phyloP scores from a whole-genome alignment of 53 echinoderm and acorn worm species.

The Holothuria scabra region DNA sequence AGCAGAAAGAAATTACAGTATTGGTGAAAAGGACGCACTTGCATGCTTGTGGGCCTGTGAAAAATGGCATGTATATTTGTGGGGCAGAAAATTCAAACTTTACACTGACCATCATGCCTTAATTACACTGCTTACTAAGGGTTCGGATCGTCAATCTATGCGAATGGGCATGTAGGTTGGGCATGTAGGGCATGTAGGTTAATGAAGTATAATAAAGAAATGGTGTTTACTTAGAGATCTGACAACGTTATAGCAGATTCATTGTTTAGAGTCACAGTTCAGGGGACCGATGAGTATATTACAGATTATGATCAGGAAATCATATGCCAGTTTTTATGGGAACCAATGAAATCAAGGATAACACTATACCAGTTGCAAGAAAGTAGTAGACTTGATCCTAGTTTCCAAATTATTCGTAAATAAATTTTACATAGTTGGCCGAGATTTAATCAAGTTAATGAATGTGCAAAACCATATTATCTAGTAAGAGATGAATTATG shows the following conservation, averaged over 20 bases:
- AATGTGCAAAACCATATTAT: slow-evolving; percentile 30
- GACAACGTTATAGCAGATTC: slow-evolving; percentile 48
- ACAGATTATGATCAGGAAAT: too few species aligned
- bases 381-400: too few species aligned
- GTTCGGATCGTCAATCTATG: too few species aligned
- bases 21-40: slow-evolving; percentile 6
- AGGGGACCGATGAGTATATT: too few species aligned
- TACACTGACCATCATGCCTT: slow-evolving; percentile 7
- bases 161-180: too few species aligned
- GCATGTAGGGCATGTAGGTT: too few species aligned
- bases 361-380: too few species aligned
- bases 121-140: not conserved
- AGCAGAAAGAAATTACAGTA: not conserved
- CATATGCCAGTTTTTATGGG: too few species aligned
- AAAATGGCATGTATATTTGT: slow-evolving; percentile 25
- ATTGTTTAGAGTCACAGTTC: not conserved
- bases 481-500: slow-evolving; percentile 59
- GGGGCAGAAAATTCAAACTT: slow-evolving; percentile 1
- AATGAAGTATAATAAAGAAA: slow-evolving; percentile 56
- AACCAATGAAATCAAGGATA: too few species aligned
- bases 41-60: slow-evolving; percentile 19
- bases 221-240: slow-evolving; percentile 45
- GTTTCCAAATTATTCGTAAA: too few species aligned
- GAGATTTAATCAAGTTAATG: not conserved
- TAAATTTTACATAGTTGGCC: too few species aligned